These are phyloP conservation scores for Xiphias gladius DNA, from an alignment of 2,113 vertebrate species.

Conservation along the genomic window DNA sequence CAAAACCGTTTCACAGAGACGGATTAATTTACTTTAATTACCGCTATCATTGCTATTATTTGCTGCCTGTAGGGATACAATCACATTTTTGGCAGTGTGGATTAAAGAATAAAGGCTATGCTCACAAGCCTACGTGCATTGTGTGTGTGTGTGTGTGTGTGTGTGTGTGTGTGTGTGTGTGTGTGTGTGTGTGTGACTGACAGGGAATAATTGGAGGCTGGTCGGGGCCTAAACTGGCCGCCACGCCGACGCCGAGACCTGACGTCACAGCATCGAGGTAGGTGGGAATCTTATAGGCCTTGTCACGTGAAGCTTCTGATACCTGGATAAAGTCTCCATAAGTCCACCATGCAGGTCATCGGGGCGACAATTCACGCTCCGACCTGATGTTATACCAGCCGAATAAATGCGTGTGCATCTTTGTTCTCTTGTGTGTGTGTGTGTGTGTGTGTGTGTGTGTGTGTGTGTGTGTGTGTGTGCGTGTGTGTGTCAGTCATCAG, in stretches of 20 bases:
- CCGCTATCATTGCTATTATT: background rate
- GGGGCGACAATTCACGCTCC: slow-evolving; percentile 13
- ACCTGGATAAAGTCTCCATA: slow-evolving; percentile 49
- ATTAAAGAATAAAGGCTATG: background rate
- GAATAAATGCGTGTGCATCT: slow-evolving; percentile 14
- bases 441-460: slow-evolving; percentile 42
- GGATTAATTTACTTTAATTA: background rate
- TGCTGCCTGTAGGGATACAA: background rate
- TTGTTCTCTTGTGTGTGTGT: slow-evolving; percentile 11
- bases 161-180: slow-evolving; percentile 32
- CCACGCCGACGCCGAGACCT: slow-evolving; percentile 90
- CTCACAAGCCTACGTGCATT: background rate
- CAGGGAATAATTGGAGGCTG: slow-evolving; percentile 73
- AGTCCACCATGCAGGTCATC: slow-evolving; percentile 21
- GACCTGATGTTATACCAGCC: slow-evolving; percentile 40
- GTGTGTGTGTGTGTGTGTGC: slow-evolving; percentile 32
- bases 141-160: slow-evolving; percentile 19
- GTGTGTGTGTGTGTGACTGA: slow-evolving; percentile 67
- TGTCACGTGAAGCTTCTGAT: slow-evolving; percentile 29
- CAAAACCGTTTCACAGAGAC: slow-evolving; percentile 57
- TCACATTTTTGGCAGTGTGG: background rate
- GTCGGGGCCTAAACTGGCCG: slow-evolving; percentile 66
- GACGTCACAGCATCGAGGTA: slow-evolving; percentile 87
- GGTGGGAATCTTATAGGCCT: background rate
- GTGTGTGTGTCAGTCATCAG: slow-evolving; percentile 67